phyloP scores from a whole-genome alignment of 92 coral and sea anemone species.

The Epizoanthus scotinus region DNA sequence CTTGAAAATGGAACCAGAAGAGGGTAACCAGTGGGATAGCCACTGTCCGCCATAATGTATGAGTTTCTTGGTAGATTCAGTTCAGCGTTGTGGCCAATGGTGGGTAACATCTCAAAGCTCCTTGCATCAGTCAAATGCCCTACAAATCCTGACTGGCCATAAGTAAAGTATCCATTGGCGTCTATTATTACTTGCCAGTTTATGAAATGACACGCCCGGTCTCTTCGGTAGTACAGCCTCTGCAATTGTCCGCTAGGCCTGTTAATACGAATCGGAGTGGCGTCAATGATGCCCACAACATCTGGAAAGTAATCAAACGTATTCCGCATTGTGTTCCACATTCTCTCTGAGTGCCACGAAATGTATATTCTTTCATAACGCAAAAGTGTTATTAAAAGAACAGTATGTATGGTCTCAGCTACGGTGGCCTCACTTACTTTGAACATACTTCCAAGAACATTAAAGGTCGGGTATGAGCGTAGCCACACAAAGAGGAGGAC shows the following conservation, averaged over 20 bases:
- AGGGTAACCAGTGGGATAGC: slow-evolving; percentile 37
- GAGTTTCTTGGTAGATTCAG: slow-evolving; percentile 23
- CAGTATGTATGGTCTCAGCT: slow-evolving; percentile 41
- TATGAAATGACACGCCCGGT: slow-evolving; percentile 44
- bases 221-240: slow-evolving; percentile 45
- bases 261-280: slow-evolving; percentile 49
- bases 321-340: slow-evolving; percentile 43
- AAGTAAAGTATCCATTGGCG: slow-evolving; percentile 30
- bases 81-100: slow-evolving; percentile 12
- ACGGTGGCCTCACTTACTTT: slow-evolving; percentile 46
- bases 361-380: slow-evolving; percentile 42
- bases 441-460: slow-evolving; percentile 35
- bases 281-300: slow-evolving; percentile 47
- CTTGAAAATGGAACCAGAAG: slow-evolving; percentile 37
- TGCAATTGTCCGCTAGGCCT: no score
- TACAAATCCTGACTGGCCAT: slow-evolving; percentile 48
- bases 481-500: slow-evolving; percentile 53
- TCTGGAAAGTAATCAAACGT: slow-evolving; percentile 36
- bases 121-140: slow-evolving; percentile 39
- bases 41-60: slow-evolving; percentile 38
- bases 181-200: slow-evolving; percentile 49
- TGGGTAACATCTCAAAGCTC: slow-evolving; percentile 37
- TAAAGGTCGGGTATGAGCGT: slow-evolving; percentile 37
- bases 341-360: slow-evolving; percentile 36
- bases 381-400: slow-evolving; percentile 26